Conservation (phyloP, 2,113 vertebrate species). For the Cavia aperea region DNA sequence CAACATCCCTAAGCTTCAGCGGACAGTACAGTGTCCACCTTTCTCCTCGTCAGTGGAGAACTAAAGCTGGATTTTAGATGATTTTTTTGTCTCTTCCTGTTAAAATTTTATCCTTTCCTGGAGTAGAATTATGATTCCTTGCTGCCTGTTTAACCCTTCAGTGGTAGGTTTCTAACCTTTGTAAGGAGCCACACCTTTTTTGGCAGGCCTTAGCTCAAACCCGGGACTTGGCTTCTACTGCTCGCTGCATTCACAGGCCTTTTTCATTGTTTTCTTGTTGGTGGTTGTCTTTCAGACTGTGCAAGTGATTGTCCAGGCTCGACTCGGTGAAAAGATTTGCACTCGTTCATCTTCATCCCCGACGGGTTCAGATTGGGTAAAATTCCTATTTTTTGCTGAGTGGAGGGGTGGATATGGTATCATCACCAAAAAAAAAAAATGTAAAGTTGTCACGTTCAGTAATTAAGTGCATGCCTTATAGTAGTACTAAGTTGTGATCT, state of each 20-base stretch:
- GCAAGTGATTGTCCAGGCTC: slow-evolving; percentile 97
- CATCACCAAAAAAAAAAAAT: background rate
- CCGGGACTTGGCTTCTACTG: background rate
- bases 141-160: background rate
- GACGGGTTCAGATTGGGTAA: slow-evolving; percentile 99
- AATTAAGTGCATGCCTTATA: background rate
- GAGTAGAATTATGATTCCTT: background rate
- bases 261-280: slow-evolving; percentile 38
- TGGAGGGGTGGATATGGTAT: background rate
- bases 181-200: background rate
- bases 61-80: slow-evolving; percentile 35
- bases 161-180: background rate
- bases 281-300: slow-evolving; percentile 83
- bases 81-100: background rate
- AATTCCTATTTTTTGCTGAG: slow-evolving; percentile 12
- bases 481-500: slow-evolving; percentile 6
- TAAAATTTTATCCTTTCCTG: slow-evolving; percentile 9
- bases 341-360: slow-evolving; percentile 95
- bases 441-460: background rate
- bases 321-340: slow-evolving; percentile 96
- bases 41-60: slow-evolving; percentile 23
- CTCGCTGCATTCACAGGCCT: background rate
- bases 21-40: background rate
- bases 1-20: background rate
- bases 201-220: background rate